phyloP scores from a whole-genome alignment of 2,888 invertebrate species.

The Calameuta pallipes region DNA sequence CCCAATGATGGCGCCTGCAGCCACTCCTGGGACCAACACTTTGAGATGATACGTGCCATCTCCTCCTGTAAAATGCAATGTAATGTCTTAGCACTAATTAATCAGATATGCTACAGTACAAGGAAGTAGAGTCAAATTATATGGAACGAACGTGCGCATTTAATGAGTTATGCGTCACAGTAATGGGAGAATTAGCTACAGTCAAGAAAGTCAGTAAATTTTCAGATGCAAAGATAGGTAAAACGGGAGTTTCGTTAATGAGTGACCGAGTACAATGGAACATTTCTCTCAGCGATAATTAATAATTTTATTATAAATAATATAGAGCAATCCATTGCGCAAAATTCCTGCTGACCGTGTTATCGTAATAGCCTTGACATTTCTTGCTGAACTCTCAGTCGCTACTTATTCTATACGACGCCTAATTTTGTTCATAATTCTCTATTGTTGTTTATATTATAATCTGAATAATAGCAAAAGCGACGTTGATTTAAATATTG shows the following conservation, averaged over 20 bases:
- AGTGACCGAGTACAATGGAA: not conserved
- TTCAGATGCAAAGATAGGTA: not conserved
- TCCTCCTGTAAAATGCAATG: slow-evolving; percentile 71
- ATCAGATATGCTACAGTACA: not conserved
- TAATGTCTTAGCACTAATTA: not conserved
- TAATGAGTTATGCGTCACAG: not conserved
- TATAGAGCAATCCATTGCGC: not conserved
- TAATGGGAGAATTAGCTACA: not conserved
- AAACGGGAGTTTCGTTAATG: not conserved
- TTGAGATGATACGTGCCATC: slow-evolving; percentile 96
- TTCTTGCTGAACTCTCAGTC: not conserved
- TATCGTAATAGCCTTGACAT: slow-evolving; percentile 3
- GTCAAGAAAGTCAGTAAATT: not conserved
- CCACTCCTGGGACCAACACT: slow-evolving; percentile 95
- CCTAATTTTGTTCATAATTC: not conserved
- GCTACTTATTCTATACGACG: not conserved
- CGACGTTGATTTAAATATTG: not conserved
- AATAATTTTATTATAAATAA: not conserved
- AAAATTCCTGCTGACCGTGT: not conserved
- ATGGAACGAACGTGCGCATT: not conserved
- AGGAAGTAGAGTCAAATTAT: not conserved
- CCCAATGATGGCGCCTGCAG: slow-evolving; percentile 98
- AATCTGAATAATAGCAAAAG: not conserved
- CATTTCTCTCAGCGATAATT: not conserved
- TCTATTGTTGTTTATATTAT: not conserved